Evolutionary conservation across 2,888 invertebrate genomes (phyloP), one percentile per base, ranked within the genome.

Genomic region (Tyria jacobaeae): DNA sequence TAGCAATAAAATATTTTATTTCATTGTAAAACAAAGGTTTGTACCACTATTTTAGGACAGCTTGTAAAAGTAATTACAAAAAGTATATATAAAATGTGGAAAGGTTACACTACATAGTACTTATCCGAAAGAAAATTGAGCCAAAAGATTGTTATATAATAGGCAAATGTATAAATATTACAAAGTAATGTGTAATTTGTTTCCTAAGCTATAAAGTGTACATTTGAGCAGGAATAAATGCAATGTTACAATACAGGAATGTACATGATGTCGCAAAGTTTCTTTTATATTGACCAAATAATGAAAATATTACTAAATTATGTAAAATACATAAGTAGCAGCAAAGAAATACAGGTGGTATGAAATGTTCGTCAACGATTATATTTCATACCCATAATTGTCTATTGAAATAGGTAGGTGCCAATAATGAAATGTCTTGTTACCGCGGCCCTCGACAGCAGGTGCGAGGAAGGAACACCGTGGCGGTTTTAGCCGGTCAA

Each of bases 1-100:
- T 86, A 86, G 91, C 90, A 89, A 89, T 92, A 91, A 91, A 90
- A 91, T 90, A 91, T 84, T 91, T 90, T 88, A 89, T 89, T 91
- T 88, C 79, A 86, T 83, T 88, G 86, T 79, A 88, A 90, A 90
- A 90, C 87, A 87, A 83, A 83, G 80, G 80, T 86, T 87, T 85
- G 82, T 87, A 88, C 82, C 83, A 78, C 85, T 84, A 84, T 79
- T 75, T 78, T 81, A 82, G 76, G 79, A 79, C 50, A 66, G 72
- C 68, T 65, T 73, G 81, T 76, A 76, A 77, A 70, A 75, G 17
- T 41, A 39, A 39, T 54, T 54, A 63, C 76, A 72, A 66, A 53
- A 54, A 37, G 62, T 75, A 68, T 62, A 70, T 73, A 17, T 4
- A 31, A 56, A 78, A 65, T 49, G 57, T 66, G 62, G 59, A 63